Evolutionary conservation across 2,888 invertebrate genomes (phyloP).

Genomic region (Callinectes sapidus): DNA sequence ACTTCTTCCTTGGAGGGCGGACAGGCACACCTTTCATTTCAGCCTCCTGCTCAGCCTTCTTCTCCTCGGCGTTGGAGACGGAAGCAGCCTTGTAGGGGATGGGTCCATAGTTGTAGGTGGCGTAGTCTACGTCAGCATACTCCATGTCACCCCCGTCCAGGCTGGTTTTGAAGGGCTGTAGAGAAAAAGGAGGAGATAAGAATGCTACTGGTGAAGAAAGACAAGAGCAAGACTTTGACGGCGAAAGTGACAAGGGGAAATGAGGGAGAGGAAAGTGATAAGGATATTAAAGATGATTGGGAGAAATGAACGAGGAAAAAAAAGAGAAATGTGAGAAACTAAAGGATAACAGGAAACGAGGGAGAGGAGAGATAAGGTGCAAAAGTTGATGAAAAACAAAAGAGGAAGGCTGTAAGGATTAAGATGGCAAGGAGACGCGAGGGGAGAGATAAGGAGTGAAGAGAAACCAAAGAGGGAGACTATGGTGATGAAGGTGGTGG

Average conservation of each 20-base stretch:
- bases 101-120: constrained; percentile 72
- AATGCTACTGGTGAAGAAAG: background rate
- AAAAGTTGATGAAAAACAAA: background rate
- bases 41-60: constrained; percentile 71
- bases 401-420: background rate
- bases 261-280: background rate
- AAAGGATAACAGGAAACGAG: background rate
- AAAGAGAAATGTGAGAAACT: background rate
- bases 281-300: background rate
- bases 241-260: background rate
- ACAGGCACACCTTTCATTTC: constrained; percentile 70
- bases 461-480: background rate
- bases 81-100: constrained; percentile 71
- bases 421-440: background rate
- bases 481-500: background rate
- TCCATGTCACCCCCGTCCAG: constrained; percentile 69
- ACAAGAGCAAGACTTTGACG: background rate
- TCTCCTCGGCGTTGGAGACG: constrained; percentile 67
- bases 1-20: constrained; percentile 70
- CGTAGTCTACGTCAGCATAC: constrained; percentile 72
- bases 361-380: background rate
- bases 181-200: background rate
- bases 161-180: constrained; percentile 66
- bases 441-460: background rate
- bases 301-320: background rate